phyloP scores from a whole-genome alignment of 2,797 vertebrate genomes.

The Philypnodon macrostomus region DNA sequence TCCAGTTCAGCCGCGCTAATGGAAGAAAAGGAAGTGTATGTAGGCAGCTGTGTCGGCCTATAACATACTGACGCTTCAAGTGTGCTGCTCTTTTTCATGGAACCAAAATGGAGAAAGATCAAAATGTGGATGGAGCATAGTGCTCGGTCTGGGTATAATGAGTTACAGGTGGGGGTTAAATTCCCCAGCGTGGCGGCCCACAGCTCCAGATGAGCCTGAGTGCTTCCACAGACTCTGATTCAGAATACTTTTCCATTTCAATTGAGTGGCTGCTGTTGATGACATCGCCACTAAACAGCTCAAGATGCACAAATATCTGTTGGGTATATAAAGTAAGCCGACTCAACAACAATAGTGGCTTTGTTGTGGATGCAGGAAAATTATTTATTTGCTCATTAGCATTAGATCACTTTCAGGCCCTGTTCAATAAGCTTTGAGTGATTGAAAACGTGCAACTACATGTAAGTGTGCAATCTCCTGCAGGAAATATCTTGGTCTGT shows the following conservation, averaged over 20 bases:
- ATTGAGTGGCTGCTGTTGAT: conserved; percentile 52
- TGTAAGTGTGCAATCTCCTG: no score
- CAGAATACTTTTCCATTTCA: conserved; percentile 64
- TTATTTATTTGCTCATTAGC: conserved; percentile 14
- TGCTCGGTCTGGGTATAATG: conserved; percentile 63
- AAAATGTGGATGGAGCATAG: conserved; percentile 66
- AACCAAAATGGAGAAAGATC: conserved; percentile 66
- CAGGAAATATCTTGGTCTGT: no score
- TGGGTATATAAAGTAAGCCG: conserved; percentile 7
- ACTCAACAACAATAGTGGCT: conserved; percentile 21
- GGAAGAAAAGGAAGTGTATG: conserved; percentile 50
- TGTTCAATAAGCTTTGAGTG: conserved; percentile 6
- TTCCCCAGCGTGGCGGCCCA: conserved; percentile 45
- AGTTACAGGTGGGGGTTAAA: conserved; percentile 71
- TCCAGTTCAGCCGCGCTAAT: conserved; percentile 49
- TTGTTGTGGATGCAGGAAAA: conserved; percentile 29
- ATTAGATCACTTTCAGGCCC: conserved; percentile 4
- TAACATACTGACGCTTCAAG: conserved; percentile 52
- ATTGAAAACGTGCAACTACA: neutral
- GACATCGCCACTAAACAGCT: conserved; percentile 53
- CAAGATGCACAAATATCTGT: conserved; percentile 50
- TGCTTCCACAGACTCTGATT: conserved; percentile 62
- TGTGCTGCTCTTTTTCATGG: conserved; percentile 59
- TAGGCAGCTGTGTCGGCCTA: conserved; percentile 57
- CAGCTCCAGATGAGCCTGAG: conserved; percentile 66